Conservation (phyloP, 2,797 vertebrate genomes). For the Lutjanus argentimaculatus region DNA sequence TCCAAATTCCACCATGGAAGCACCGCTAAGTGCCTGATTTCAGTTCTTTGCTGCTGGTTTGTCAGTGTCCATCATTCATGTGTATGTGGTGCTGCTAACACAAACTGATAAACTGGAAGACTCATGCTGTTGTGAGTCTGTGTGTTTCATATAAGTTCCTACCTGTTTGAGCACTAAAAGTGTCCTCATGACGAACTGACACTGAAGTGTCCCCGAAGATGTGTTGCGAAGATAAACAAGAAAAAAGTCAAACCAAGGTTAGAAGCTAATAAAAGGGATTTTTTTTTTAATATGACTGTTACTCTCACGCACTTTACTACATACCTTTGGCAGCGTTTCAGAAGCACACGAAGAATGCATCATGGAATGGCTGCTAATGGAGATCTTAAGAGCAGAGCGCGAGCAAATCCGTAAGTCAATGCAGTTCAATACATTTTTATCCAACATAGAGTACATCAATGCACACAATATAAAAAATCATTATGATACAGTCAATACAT, state of each 20-base stretch:
- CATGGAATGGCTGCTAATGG: slow-evolving; percentile 22
- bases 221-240: too few relatives aligned
- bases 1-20: too few relatives aligned
- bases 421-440: background rate
- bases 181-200: too few relatives aligned
- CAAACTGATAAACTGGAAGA: too few relatives aligned
- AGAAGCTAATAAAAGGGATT: background rate
- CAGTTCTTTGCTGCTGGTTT: too few relatives aligned
- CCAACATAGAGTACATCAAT: background rate
- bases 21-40: too few relatives aligned
- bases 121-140: too few relatives aligned
- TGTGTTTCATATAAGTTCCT: too few relatives aligned
- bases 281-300: background rate
- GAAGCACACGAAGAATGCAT: background rate
- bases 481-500: background rate
- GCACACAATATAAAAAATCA: background rate
- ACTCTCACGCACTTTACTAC: slow-evolving; percentile 1
- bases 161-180: too few relatives aligned
- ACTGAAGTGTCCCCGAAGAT: background rate
- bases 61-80: too few relatives aligned
- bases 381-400: background rate
- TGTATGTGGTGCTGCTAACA: too few relatives aligned
- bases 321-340: slow-evolving; percentile 12
- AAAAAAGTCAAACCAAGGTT: background rate
- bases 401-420: slow-evolving; percentile 16